Percentiles rank a stretch among this genome's conserved stretches.
phyloP scores from a whole-genome alignment of 2,888 invertebrate genomes.

The Drosophila mayaguana region DNA sequence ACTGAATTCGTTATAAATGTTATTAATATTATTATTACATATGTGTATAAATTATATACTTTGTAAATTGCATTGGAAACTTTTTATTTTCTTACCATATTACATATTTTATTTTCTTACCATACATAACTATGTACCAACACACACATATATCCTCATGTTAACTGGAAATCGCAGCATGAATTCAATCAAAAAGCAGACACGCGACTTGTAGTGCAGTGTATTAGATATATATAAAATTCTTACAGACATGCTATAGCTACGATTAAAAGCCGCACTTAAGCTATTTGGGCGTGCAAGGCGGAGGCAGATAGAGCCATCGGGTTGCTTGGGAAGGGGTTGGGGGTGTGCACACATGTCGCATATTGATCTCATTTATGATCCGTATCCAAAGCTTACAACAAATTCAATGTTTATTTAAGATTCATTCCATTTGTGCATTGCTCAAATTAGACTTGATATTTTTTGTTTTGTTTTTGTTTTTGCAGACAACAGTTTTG shows the following conservation, averaged over 20 bases:
- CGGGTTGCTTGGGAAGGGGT: background rate
- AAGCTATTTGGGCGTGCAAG: conserved; percentile 49
- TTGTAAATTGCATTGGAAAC: conserved; percentile 67
- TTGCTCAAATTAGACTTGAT: conserved; percentile 42
- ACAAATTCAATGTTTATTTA: conserved; percentile 62
- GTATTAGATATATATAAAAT: conserved; percentile 14
- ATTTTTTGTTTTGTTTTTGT: conserved; percentile 3
- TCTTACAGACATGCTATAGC: background rate
- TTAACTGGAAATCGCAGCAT: conserved; percentile 8
- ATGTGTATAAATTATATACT: conserved; percentile 64
- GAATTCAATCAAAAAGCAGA: conserved; percentile 14
- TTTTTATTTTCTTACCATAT: conserved; percentile 40
- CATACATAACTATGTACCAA: conserved; percentile 10
- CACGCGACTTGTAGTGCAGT: conserved; percentile 34
- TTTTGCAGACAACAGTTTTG: conserved; percentile 15
- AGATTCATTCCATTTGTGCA: conserved; percentile 65
- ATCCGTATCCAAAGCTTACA: conserved; percentile 52
- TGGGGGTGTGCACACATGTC: conserved; percentile 47
- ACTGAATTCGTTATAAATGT: conserved; percentile 80
- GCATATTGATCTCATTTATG: conserved; percentile 71
- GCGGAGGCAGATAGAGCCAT: background rate
- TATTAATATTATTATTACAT: conserved; percentile 75
- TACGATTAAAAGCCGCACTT: conserved; percentile 25
- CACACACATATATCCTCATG: background rate
- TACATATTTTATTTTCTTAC: conserved; percentile 41